phyloP scores from a whole-genome alignment of 2,888 invertebrate species.

The Ichneumon xanthorius region DNA sequence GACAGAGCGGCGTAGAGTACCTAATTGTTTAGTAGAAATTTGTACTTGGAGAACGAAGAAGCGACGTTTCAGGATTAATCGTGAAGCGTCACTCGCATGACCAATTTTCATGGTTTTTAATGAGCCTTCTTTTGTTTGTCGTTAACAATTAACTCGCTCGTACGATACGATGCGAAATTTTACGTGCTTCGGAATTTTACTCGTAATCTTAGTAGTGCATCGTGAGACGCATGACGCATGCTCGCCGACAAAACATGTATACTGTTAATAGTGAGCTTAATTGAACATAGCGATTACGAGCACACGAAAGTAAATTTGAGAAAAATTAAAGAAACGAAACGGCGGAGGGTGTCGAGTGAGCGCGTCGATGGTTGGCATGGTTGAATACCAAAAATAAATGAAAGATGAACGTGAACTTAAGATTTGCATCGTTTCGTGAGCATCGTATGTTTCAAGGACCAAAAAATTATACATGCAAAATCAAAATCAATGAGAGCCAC shows the following conservation, averaged over 20 bases:
- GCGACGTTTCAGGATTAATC: slow-evolving; percentile 15
- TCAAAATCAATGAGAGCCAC: background rate
- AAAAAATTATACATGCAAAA: background rate
- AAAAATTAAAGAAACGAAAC: slow-evolving; percentile 26
- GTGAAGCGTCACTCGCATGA: slow-evolving; percentile 24
- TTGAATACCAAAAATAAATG: background rate
- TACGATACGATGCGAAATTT: background rate
- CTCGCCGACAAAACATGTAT: slow-evolving; percentile 76
- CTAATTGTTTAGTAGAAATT: background rate
- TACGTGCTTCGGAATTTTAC: slow-evolving; percentile 2
- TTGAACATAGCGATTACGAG: slow-evolving; percentile 76
- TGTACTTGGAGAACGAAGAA: background rate
- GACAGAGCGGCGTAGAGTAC: background rate
- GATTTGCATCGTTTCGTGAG: background rate
- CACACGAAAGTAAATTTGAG: slow-evolving; percentile 35
- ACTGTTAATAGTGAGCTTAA: slow-evolving; percentile 85
- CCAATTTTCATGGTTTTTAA: slow-evolving; percentile 1
- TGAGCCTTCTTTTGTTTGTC: slow-evolving; percentile 12
- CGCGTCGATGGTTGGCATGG: background rate
- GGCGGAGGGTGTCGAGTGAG: slow-evolving; percentile 5
- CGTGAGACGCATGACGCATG: slow-evolving; percentile 48
- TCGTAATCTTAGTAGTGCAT: slow-evolving; percentile 19
- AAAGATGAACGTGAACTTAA: too few species aligned
- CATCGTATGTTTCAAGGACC: background rate
- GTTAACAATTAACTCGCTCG: background rate